Evolutionary conservation across 2,113 vertebrate genomes (phyloP), one percentile per base, ranked within the genome.

Genomic region (Budorcas taxicolor): DNA sequence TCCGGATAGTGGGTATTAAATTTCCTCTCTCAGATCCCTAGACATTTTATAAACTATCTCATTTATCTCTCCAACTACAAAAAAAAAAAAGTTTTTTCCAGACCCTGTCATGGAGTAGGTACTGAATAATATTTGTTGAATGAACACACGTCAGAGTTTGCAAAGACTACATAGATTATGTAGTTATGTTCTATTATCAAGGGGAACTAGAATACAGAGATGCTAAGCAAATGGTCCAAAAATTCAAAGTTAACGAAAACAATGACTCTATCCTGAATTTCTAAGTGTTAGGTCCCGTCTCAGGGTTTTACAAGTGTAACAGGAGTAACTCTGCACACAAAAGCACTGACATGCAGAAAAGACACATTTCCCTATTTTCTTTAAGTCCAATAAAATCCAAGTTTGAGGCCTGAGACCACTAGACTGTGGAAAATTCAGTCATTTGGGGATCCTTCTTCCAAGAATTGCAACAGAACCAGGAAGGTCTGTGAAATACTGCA

Each of bases 31-130:
- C 94, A 82, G 50, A 10, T 86, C 74, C 47, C 40, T 76, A 60
- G 88, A 55, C 47, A 76, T 97, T 96, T 95, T 92, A 85, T 88
- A 94, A 97, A 97, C 43, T 16, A 45, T 81, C 76, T 94, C 64
- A 43, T 91, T 88, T 91, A 87, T 94, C 96, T 96, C 84, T 93
- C 76, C 40, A n/a, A 40, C 58, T 76, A 71, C 58, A 80, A 45
- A 76, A 29, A 78, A 76, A 76, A 33, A 12, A 2, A 47, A 71
- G 5, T 33, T 36, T 91, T 91, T 13, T 55, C 9, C 67, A 40
- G 15, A 29, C 33, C 7, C 40, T 43, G 84, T 7, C 33, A 45
- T 21, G n/a, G 45, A 36, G 8, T 7, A 23, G 25, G 76, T 17
- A n/a, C 33, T 58, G 25, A 67, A 53, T 15, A 27, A 25, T 12